Evolutionary conservation across 2,113 vertebrate species (phyloP).

Genomic region (Periophthalmus modestus): DNA sequence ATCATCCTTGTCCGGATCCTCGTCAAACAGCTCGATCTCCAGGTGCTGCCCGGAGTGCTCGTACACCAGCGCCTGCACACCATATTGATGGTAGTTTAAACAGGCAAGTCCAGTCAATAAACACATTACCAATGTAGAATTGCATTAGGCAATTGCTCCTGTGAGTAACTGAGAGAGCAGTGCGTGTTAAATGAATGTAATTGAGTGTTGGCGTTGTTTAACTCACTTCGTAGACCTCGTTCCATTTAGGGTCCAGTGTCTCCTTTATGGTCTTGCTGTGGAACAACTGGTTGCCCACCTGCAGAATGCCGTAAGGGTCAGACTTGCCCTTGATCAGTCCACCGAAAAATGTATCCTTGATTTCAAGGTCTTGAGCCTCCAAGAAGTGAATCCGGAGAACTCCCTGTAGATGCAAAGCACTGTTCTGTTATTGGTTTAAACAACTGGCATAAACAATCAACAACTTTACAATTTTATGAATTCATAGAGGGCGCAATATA

Average conservation of each 20-base stretch:
- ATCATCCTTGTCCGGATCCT: slow-evolving; percentile 97
- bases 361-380: slow-evolving; percentile 93
- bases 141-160: background rate
- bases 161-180: background rate
- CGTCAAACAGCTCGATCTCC: slow-evolving; percentile 96
- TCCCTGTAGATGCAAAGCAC: slow-evolving; percentile 75
- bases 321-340: slow-evolving; percentile 96
- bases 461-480: background rate
- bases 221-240: slow-evolving; percentile 93
- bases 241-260: slow-evolving; percentile 94
- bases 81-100: slow-evolving; percentile 19
- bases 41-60: slow-evolving; percentile 92
- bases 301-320: slow-evolving; percentile 92
- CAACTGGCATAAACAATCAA: background rate
- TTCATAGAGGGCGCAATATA: background rate
- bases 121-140: background rate
- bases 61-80: slow-evolving; percentile 86
- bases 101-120: slow-evolving; percentile 22
- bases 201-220: background rate
- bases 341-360: slow-evolving; percentile 92
- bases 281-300: slow-evolving; percentile 91
- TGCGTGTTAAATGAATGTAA: background rate
- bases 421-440: background rate
- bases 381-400: slow-evolving; percentile 94
- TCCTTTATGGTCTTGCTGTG: slow-evolving; percentile 95